These are phyloP conservation scores for Sebastiscus tertius DNA, from an alignment of 2,797 vertebrate genomes.

Conservation along the genomic window DNA sequence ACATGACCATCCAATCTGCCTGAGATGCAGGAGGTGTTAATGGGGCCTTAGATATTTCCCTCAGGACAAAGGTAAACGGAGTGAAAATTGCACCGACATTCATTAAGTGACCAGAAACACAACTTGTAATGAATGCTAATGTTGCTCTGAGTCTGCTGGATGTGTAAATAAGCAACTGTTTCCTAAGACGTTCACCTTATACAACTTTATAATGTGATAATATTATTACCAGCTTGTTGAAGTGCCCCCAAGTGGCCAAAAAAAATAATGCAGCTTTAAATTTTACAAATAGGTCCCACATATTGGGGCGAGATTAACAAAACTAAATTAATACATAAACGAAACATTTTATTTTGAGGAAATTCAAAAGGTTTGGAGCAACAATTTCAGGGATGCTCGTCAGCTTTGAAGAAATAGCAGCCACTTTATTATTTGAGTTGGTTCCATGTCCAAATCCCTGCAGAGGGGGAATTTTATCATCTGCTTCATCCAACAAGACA, in stretches of 20 bases:
- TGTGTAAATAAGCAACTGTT: background rate
- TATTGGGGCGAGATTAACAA: background rate
- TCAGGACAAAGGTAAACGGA: background rate
- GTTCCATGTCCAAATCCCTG: background rate
- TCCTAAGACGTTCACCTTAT: background rate
- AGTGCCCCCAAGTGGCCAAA: background rate
- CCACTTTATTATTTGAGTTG: background rate
- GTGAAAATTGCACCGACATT: background rate
- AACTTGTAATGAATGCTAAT: background rate
- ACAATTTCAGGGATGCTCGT: background rate
- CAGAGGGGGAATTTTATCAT: background rate
- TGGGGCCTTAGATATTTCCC: background rate
- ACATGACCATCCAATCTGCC: background rate
- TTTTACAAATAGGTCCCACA: background rate
- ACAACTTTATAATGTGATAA: background rate
- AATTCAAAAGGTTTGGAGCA: background rate
- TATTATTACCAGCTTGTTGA: background rate
- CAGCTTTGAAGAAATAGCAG: background rate
- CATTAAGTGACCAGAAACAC: background rate
- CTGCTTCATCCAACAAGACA: background rate
- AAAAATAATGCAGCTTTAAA: background rate
- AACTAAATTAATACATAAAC: background rate
- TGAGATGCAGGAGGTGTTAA: background rate
- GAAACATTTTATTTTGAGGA: background rate
- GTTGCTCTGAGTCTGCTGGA: background rate